These are phyloP conservation scores for Listrodromus nycthemerus DNA, from an alignment of 2,888 invertebrate genomes.

Conservation along the genomic window DNA sequence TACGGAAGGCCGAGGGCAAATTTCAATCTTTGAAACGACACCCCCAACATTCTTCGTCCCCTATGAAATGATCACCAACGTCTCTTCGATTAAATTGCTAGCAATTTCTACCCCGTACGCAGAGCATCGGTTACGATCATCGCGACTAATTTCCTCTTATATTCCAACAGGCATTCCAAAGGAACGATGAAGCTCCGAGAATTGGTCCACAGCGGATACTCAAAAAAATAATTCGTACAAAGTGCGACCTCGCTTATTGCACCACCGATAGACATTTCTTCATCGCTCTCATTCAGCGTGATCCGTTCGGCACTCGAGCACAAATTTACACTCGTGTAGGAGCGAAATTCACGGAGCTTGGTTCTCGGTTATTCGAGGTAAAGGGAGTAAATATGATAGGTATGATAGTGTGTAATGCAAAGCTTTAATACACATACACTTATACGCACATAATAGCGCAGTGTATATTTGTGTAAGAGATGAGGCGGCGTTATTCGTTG, in stretches of 20 bases:
- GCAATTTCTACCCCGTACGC: not conserved
- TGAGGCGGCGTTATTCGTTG: conserved; percentile 72
- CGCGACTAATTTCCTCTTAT: conserved; percentile 9
- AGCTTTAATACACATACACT: conserved; percentile 21
- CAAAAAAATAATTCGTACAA: conserved; percentile 20
- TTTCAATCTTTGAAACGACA: not conserved
- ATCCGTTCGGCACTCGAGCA: conserved; percentile 4
- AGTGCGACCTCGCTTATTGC: conserved; percentile 38
- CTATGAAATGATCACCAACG: not conserved
- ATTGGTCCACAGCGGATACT: conserved; percentile 7
- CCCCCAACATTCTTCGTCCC: not conserved
- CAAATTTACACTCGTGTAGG: conserved; percentile 32
- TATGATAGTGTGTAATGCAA: conserved; percentile 13
- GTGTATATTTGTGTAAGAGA: conserved; percentile 45
- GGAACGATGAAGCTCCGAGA: conserved; percentile 10
- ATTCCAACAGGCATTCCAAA: conserved; percentile 12
- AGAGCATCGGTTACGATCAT: not conserved
- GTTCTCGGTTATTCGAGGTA: conserved; percentile 44
- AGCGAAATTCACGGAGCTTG: conserved; percentile 34
- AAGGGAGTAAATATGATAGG: conserved; percentile 3
- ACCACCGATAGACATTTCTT: conserved; percentile 38
- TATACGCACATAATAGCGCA: conserved; percentile 33
- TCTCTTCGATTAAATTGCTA: not conserved
- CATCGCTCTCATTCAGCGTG: conserved; percentile 21
- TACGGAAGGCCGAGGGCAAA: conserved; percentile 18